phyloP scores from a whole-genome alignment of 2,113 vertebrate species.

The Tenrec ecaudatus region DNA sequence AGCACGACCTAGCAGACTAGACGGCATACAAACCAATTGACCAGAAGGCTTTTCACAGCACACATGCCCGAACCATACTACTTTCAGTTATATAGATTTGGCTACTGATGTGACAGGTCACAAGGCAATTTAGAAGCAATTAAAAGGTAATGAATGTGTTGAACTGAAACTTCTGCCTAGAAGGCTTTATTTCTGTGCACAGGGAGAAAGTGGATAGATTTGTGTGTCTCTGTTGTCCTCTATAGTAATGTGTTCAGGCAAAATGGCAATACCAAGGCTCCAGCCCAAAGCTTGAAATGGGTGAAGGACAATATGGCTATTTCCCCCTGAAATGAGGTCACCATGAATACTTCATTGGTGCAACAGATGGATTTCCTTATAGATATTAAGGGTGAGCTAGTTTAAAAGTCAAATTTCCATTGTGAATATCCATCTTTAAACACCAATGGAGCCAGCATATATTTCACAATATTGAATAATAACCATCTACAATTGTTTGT shows the following conservation, averaged over 20 bases:
- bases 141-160: conserved; percentile 95
- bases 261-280: conserved; percentile 69
- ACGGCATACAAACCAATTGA: neutral
- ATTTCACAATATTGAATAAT: conserved; percentile 33
- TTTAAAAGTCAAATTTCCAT: conserved; percentile 53
- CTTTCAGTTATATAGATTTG: conserved; percentile 86
- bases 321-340: conserved; percentile 24
- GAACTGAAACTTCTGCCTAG: conserved; percentile 91
- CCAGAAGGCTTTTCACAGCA: conserved; percentile 71
- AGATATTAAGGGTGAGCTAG: conserved; percentile 58
- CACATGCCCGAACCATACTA: conserved; percentile 73
- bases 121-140: conserved; percentile 95
- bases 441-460: rapidly evolving
- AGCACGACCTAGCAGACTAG: neutral
- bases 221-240: conserved; percentile 77
- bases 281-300: conserved; percentile 69
- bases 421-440: conserved; percentile 43
- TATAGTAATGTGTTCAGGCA: conserved; percentile 81
- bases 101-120: conserved; percentile 92
- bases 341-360: conserved; percentile 52
- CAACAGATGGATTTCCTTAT: conserved; percentile 26
- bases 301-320: conserved; percentile 65
- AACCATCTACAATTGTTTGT: neutral
- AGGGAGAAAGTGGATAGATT: conserved; percentile 85
- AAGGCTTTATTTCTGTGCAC: conserved; percentile 86